Base-by-base conservation (phyloP, 1,140 invertebrate genomes). In the Drosophila ironensis region DNA sequence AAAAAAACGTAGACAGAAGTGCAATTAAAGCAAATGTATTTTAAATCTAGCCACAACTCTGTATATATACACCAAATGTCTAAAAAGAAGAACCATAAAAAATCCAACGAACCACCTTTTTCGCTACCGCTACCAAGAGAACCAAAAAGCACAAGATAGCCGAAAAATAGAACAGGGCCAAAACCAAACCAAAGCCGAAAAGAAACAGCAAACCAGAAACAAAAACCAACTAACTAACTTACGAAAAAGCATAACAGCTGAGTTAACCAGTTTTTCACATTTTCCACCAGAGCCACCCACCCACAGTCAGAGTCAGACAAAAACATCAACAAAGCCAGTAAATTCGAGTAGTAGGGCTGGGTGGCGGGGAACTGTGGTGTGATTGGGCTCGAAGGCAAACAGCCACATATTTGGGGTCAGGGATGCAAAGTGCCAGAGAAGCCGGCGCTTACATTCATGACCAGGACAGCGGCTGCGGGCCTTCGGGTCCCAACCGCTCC, bases 41-140 rank as follows among this genome's bases (percentile, higher is more conserved):
- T 66, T 53, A 76, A 73, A 78, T 45, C 45, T 76, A 67, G 69
- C 54, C 54, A 40, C 40, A 84, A 78, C 22, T 84, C 80, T 78
- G 80, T 54, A 84, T 84, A 84, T 40, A 64, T 45, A 63, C 41
- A n/a, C n/a, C n/a, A 14, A 63, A 46, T 48, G 37, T 63, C 30
- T 64, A 40, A 63, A 76, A 82, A 59, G 52, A 42, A 20, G 44
- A 70, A 64, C 51, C 59, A 61, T 78, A 53, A 82, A 73, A 86
- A 84, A 86, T 84, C 78, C 78, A 84, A 84, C 78, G 54, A 84
- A 63, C 42, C 68, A 84, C 78, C 78, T 84, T 84, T 86, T 84
- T 84, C 86, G n/a, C n/a, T n/a, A n/a, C n/a, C 78, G 78, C 78
- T 84, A 84, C 78, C 78, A 84, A 70, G 52, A 59, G 46, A 50